phyloP scores from a whole-genome alignment of 2,888 invertebrate species.

The Drosophila eohydei region DNA sequence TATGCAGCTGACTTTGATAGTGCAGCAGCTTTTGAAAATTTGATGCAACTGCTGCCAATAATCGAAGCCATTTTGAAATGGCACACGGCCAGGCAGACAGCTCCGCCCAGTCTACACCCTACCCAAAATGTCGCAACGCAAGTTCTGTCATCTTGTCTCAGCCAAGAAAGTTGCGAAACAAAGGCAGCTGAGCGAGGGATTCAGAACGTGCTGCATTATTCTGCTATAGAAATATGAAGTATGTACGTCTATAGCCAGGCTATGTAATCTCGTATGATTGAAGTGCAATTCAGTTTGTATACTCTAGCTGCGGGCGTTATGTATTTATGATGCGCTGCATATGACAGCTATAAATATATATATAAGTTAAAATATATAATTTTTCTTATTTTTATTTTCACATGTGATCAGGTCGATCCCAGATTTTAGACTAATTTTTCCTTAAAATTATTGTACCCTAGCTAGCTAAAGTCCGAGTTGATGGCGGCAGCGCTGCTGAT shows the following conservation, averaged over 20 bases:
- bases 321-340: background rate
- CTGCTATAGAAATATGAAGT: constrained; percentile 39
- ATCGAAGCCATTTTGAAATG: constrained; percentile 36
- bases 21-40: constrained; percentile 16
- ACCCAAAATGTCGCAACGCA: constrained; percentile 2
- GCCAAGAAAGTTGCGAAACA: background rate
- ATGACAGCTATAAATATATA: background rate
- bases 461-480: no score
- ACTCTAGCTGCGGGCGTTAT: background rate
- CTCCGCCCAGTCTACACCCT: background rate
- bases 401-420: no score
- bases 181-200: constrained; percentile 3
- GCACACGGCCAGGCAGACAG: constrained; percentile 14
- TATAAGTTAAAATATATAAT: no score
- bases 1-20: constrained; percentile 26
- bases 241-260: constrained; percentile 17
- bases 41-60: constrained; percentile 35
- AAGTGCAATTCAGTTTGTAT: constrained; percentile 34
- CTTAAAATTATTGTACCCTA: no score
- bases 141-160: constrained; percentile 1
- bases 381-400: no score
- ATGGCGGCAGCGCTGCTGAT: no score
- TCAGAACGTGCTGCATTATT: constrained; percentile 26
- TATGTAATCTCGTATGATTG: constrained; percentile 52
- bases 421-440: no score